phyloP scores from a whole-genome alignment of 2,888 invertebrate species.

The Lithosia quadra region DNA sequence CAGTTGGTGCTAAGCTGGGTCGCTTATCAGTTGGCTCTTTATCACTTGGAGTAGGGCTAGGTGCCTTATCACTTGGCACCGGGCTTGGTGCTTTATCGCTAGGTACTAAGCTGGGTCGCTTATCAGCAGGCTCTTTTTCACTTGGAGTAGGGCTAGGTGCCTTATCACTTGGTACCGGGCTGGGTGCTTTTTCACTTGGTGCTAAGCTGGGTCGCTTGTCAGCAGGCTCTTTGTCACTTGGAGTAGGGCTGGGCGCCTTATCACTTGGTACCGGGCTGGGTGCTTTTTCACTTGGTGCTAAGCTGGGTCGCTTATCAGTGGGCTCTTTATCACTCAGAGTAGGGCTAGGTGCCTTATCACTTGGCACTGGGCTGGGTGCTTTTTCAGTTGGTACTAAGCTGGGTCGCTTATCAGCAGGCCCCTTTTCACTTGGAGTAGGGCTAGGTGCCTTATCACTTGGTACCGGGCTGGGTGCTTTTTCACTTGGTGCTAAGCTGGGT shows the following conservation, averaged over 20 bases:
- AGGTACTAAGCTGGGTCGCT: too few species aligned
- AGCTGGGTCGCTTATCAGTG: constrained; percentile 30
- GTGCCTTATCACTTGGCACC: neutral
- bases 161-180: constrained; percentile 12
- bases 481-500: neutral
- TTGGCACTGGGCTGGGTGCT: constrained; percentile 2
- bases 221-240: neutral
- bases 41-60: constrained; percentile 22
- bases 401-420: constrained; percentile 7
- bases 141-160: neutral
- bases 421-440: neutral
- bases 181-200: neutral
- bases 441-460: neutral
- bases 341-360: constrained; percentile 19
- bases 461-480: constrained; percentile 17
- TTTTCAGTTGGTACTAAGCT: constrained; percentile 18
- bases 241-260: constrained; percentile 4
- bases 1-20: constrained; percentile 12
- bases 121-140: too few species aligned
- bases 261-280: neutral
- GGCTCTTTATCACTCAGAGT: constrained; percentile 22
- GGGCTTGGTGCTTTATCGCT: constrained; percentile 10
- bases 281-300: neutral
- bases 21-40: constrained; percentile 19
- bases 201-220: constrained; percentile 5